Base-by-base conservation (phyloP, 2,797 vertebrate species). In the Lutjanus argentimaculatus region DNA sequence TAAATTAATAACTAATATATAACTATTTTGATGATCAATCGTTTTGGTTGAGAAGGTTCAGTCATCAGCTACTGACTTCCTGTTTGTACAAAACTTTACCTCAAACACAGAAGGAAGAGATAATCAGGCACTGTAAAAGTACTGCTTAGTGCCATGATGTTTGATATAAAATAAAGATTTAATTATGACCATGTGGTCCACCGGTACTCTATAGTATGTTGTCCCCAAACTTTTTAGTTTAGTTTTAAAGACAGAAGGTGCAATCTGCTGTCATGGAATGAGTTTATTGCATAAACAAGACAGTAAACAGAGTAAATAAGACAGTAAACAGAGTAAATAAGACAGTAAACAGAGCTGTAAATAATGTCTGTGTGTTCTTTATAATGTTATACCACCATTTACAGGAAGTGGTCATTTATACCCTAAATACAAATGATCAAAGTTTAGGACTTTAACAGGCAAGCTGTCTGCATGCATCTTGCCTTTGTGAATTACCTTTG, bases 401-500 rank as follows among this genome's bases (percentile, higher is more conserved):
- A 16, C 21, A 64, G 67, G 22, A n/a, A 36, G 17, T 21, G 17
- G 52, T 57, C 1, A 59, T 70, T 49, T 61, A 62, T 66, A 45
- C 8, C 6, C 15, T 59, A n/a, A 65, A 68, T 6, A 25, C 42
- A 17, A 36, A 19, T 21, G 11, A 40, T 67, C 15, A 43, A 25
- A 16, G 30, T 67, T 62, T 69, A 73, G 7, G 21, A 15, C 8
- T 72, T 73, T 80, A 64, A 77, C 52, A 74, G 52, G 53, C 61
- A 65, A 71, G 75, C 76, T 76, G 79, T 86, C 42, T n/a, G 43
- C 16, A 12, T 45, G 21, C 11, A 7, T 6, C 8, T 19, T 81
- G n/a, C 62, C 1, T 7, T 7, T 75, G 43, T 61, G 15, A 49
- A 75, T 43, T 49, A 58, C 36, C 10, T 79, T 17, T 84, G 56